Conservation (phyloP, 2,888 invertebrate species). For the Listrodromus nycthemerus region DNA sequence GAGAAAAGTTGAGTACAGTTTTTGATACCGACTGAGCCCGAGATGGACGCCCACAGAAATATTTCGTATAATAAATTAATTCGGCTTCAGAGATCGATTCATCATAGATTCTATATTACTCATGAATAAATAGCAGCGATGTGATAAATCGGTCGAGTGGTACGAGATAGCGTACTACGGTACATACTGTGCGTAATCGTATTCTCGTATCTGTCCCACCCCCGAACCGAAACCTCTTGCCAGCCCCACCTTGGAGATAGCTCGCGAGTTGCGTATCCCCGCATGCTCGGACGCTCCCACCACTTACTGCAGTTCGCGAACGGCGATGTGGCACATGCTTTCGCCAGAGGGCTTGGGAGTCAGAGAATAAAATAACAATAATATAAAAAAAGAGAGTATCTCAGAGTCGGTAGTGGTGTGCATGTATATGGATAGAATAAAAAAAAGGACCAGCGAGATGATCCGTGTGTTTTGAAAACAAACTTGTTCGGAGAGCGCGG, state of each 20-base stretch:
- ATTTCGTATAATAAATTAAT: background rate
- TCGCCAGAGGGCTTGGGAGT: conserved; percentile 42
- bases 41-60: too few species aligned
- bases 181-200: conserved; percentile 38
- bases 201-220: conserved; percentile 27
- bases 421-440: background rate
- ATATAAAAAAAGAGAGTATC: background rate
- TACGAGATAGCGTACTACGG: background rate
- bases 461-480: conserved; percentile 53
- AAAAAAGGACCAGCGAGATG: conserved; percentile 11
- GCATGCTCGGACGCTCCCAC: conserved; percentile 5
- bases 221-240: conserved; percentile 14
- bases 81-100: background rate
- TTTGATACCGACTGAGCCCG: too few species aligned
- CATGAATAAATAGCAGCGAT: conserved; percentile 1
- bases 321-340: conserved; percentile 62
- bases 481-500: background rate
- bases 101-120: background rate
- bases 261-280: background rate
- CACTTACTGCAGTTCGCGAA: conserved; percentile 43
- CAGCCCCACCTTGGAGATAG: conserved; percentile 40
- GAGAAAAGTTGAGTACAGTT: too few species aligned
- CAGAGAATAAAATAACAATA: conserved; percentile 13
- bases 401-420: background rate
- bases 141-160: background rate